Evolutionary conservation across 1,140 invertebrate genomes (phyloP).

Genomic region (Pachypsylla venusta): DNA sequence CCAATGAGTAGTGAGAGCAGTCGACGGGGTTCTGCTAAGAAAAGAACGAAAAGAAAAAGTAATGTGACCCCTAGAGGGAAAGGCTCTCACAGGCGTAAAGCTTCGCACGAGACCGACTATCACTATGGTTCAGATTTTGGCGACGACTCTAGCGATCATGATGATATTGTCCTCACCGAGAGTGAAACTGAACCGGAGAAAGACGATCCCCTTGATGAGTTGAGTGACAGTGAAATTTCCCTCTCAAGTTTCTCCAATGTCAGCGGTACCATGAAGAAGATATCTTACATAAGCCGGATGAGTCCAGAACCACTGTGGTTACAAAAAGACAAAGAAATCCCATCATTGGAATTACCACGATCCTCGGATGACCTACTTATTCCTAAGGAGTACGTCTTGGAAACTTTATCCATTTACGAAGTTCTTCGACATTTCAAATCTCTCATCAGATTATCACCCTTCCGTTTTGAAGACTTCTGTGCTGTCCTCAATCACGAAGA

Average conservation of each 20-base stretch:
- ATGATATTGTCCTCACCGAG: slow-evolving; percentile 40
- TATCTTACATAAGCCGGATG: slow-evolving; percentile 38
- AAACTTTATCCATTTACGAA: slow-evolving; percentile 79
- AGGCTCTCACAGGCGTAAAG: slow-evolving; percentile 35
- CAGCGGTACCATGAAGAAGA: slow-evolving; percentile 40
- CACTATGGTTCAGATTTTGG: slow-evolving; percentile 82
- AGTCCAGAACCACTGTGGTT: slow-evolving; percentile 80
- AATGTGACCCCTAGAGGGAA: slow-evolving; percentile 25
- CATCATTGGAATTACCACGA: slow-evolving; percentile 58
- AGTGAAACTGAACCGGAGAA: slow-evolving; percentile 49
- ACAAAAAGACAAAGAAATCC: slow-evolving; percentile 51
- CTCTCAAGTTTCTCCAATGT: slow-evolving; percentile 58
- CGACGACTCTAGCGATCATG: slow-evolving; percentile 59
- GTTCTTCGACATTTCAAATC: slow-evolving; percentile 80
- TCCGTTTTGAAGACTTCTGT: slow-evolving; percentile 92
- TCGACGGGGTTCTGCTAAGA: slow-evolving; percentile 38
- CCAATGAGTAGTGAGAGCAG: slow-evolving; percentile 53
- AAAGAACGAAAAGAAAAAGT: slow-evolving; percentile 27
- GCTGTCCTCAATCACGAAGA: slow-evolving; percentile 81
- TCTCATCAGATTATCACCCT: slow-evolving; percentile 72
- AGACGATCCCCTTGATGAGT: slow-evolving; percentile 43
- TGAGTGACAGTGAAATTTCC: slow-evolving; percentile 70
- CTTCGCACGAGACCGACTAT: slow-evolving; percentile 49
- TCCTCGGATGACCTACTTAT: slow-evolving; percentile 83
- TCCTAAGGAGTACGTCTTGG: slow-evolving; percentile 58